Conservation (phyloP, 2,888 invertebrate genomes). For the Phytoseiulus persimilis region DNA sequence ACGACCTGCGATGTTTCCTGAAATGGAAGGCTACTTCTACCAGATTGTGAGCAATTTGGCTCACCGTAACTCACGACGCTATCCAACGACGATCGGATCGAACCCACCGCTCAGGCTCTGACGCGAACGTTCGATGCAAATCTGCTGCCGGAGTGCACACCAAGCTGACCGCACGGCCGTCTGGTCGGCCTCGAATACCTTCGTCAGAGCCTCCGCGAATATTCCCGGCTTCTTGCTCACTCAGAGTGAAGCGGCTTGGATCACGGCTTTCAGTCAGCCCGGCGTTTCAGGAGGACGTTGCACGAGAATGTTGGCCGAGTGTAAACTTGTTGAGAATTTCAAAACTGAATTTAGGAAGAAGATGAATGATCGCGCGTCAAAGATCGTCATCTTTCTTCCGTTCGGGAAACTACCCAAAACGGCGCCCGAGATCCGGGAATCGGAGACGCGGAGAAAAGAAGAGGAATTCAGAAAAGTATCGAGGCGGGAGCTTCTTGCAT, state of each 20-base stretch:
- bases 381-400: neutral
- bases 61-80: no score
- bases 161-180: no score
- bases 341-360: neutral
- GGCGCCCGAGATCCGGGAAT: neutral
- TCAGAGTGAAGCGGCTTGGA: neutral
- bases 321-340: neutral
- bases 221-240: neutral
- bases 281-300: neutral
- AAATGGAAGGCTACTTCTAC: no score
- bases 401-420: neutral
- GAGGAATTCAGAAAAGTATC: neutral
- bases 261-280: neutral
- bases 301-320: neutral
- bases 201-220: no score
- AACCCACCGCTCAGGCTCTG: no score
- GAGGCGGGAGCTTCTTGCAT: neutral
- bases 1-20: no score
- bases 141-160: no score
- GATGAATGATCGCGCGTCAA: neutral
- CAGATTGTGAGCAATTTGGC: no score
- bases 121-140: no score
- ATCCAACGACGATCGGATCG: no score
- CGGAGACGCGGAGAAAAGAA: neutral
- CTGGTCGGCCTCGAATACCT: no score